phyloP scores from a whole-genome alignment of 2,888 invertebrate genomes.

The Chorisops tibialis region DNA sequence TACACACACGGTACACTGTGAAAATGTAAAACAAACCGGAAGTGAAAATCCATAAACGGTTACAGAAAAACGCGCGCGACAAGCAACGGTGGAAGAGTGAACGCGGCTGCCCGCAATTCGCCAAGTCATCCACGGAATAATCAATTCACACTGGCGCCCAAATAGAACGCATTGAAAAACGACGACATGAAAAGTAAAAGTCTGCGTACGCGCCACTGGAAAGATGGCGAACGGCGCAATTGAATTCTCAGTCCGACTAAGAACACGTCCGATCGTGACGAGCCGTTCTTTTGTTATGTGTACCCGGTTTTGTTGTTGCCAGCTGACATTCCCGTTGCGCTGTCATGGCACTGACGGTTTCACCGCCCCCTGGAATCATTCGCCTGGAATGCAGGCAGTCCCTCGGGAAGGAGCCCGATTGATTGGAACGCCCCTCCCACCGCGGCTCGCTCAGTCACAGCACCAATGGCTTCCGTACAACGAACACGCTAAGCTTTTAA shows the following conservation, averaged over 20 bases:
- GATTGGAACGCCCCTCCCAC: no score
- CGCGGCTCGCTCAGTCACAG: no score
- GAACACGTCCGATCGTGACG: conserved; percentile 48
- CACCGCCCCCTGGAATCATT: background rate
- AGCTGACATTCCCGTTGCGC: conserved; percentile 11
- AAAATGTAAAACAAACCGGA: conserved; percentile 14
- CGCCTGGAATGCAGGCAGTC: conserved; percentile 12
- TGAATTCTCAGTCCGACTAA: conserved; percentile 4
- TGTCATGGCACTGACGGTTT: background rate
- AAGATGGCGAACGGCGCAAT: conserved; percentile 30
- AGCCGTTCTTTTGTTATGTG: conserved; percentile 52
- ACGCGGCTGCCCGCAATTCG: conserved; percentile 21
- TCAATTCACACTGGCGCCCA: conserved; percentile 19
- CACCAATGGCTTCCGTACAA: no score
- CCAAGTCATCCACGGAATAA: conserved; percentile 20
- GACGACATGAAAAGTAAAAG: conserved; percentile 2
- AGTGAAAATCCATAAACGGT: conserved; percentile 7
- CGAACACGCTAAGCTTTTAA: no score
- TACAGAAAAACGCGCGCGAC: conserved; percentile 10
- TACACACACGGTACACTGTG: no score
- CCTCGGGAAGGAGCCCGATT: background rate
- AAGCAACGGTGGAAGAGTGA: conserved; percentile 4
- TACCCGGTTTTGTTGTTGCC: conserved; percentile 30
- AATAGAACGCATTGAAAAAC: background rate
- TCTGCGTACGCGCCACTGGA: conserved; percentile 31